Conservation (phyloP, 2,113 vertebrate species). For the Oncorhynchus gorbuscha region DNA sequence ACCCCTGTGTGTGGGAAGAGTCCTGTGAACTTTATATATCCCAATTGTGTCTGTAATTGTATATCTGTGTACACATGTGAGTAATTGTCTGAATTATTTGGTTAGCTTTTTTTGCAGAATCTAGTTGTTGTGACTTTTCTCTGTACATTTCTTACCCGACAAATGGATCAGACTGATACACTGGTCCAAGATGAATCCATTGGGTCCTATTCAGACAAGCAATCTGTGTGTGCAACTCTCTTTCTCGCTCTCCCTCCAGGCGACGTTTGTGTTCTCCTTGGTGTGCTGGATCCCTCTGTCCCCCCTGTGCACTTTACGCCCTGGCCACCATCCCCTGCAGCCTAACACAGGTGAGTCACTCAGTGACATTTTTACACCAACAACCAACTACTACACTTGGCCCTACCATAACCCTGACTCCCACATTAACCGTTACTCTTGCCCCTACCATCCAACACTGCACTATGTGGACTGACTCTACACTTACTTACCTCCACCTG, state of each 20-base stretch:
- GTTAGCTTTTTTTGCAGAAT: no score
- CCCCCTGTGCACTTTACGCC: constrained; percentile 62
- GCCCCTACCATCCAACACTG: neutral
- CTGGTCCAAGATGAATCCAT: no score
- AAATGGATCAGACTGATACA: no score
- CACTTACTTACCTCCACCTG: no score
- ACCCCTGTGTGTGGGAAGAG: neutral
- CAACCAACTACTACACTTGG: no score
- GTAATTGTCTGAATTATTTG: neutral
- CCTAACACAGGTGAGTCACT: constrained; percentile 52
- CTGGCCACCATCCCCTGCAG: constrained; percentile 58
- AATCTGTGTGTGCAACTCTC: neutral
- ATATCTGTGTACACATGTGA: neutral
- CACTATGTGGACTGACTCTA: neutral
- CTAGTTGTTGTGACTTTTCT: no score
- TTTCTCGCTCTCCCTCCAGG: constrained; percentile 35
- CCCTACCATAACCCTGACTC: neutral
- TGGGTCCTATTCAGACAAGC: no score
- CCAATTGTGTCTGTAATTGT: neutral
- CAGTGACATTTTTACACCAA: neutral
- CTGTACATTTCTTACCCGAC: no score
- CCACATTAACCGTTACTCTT: no score
- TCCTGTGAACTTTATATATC: neutral
- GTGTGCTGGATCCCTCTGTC: constrained; percentile 65
- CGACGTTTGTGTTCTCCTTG: constrained; percentile 70